Evolutionary conservation across 2,797 vertebrate species (phyloP), one percentile per base, ranked within the genome.

Genomic region (Leptoclinus maculatus): DNA sequence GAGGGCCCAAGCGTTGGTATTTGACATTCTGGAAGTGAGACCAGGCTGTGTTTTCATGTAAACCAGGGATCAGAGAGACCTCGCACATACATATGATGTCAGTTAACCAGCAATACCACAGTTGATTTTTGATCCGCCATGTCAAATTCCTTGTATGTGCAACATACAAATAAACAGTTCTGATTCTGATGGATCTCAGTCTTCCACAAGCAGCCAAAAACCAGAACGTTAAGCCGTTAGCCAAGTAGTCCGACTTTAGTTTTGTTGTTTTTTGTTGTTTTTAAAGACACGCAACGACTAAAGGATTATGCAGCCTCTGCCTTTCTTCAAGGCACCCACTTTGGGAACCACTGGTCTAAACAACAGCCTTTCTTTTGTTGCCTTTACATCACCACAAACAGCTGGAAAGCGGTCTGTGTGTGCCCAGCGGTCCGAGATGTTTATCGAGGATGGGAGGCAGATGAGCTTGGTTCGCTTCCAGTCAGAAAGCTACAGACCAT

Each of bases 401-500:
- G 80, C 80, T 87, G 86, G 64, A 63, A 11, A 53, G 56, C 17
- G 12, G 36, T 32, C 14, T 29, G 66, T 54, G 43, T 38, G n/a
- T 54, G 82, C 56, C 70, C 74, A 32, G 27, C 45, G 39, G 66
- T 68, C 79, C 47, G 12, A 29, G 47, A 67, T 79, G 69, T 77
- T 78, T 68, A 71, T 54, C 11, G 27, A 7, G 58, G 74, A 84
- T 65, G 59, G 63, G 69, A 80, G 71, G 76, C 76, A 78, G 75
- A 83, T 7, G 25, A 66, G 60, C 17, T 38, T 43, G 60, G 29
- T 51, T 5, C 14, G 1, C 27, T 23, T 75, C 75, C 78, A 76
- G 65, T 13, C 21, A 21, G 45, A 41, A 56, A 38, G 23, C n/a
- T n/a, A 32, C 5, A 43, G 17, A 16, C 14, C 34, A 14, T 56